A percentile compares a stretch with the other conserved stretches of the same genome.
Evolutionary conservation across 2,113 vertebrate genomes (phyloP).

Genomic region (Hyaena hyaena): DNA sequence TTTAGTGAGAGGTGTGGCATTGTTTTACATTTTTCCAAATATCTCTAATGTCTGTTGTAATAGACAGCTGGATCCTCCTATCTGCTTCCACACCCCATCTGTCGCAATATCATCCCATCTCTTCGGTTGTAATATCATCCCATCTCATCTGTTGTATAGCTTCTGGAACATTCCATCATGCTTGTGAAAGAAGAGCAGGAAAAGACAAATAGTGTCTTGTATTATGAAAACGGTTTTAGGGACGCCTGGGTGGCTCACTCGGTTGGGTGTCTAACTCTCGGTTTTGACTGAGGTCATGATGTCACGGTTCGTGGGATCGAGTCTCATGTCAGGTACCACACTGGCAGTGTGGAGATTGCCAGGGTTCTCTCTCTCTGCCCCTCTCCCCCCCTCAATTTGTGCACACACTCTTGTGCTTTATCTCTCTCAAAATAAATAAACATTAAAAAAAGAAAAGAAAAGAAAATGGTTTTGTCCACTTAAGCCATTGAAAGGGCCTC

Average conservation of each 20-base stretch:
- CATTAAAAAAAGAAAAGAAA: not conserved
- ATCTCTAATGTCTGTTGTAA: not conserved
- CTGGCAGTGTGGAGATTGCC: too few species aligned
- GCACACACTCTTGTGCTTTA: too few species aligned
- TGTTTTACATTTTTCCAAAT: conserved; percentile 23
- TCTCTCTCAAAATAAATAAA: too few species aligned
- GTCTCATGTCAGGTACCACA: too few species aligned
- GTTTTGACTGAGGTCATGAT: too few species aligned
- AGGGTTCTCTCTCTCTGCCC: too few species aligned
- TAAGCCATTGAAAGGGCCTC: not conserved
- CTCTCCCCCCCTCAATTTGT: too few species aligned
- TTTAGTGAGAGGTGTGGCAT: not conserved
- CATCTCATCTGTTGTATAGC: not conserved
- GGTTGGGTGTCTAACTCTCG: too few species aligned
- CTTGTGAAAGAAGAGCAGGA: not conserved
- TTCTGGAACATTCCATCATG: conserved; percentile 40
- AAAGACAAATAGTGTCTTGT: not conserved
- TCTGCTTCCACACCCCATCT: not conserved
- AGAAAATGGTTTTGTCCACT: not conserved
- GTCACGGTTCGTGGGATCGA: too few species aligned
- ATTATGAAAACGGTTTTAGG: not conserved
- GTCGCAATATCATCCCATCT: not conserved
- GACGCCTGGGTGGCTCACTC: too few species aligned
- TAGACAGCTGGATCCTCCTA: not conserved
- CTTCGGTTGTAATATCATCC: too few species aligned